Evolutionary conservation across 2,888 invertebrate species (phyloP).

Genomic region (Apotomis betuletana): DNA sequence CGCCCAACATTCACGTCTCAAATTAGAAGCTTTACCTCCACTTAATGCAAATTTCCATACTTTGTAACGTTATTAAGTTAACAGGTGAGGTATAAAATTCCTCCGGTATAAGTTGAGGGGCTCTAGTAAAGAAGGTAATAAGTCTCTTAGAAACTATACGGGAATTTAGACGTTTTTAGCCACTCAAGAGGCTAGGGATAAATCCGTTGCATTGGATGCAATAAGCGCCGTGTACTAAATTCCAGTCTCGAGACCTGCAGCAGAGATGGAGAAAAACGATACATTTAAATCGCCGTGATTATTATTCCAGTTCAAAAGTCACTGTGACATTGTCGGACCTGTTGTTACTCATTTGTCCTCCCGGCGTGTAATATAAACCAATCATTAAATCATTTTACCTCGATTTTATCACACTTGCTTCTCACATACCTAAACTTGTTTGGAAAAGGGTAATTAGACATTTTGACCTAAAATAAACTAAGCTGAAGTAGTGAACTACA

Average conservation of each 20-base stretch:
- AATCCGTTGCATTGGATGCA: conserved; percentile 66
- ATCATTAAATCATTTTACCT: too few species aligned
- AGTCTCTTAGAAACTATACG: neutral
- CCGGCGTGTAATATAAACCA: too few species aligned
- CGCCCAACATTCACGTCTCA: neutral
- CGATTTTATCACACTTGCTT: too few species aligned
- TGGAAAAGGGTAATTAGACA: too few species aligned
- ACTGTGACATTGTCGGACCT: too few species aligned
- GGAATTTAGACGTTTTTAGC: conserved; percentile 13
- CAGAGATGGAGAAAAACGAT: conserved; percentile 34
- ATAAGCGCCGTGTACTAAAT: conserved; percentile 67
- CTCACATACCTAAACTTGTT: too few species aligned
- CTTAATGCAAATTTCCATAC: conserved; percentile 20
- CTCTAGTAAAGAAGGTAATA: neutral
- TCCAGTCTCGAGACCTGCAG: conserved; percentile 61
- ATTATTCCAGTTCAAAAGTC: too few species aligned
- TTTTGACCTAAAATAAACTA: too few species aligned
- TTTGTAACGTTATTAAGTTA: conserved; percentile 15
- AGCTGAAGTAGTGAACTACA: too few species aligned
- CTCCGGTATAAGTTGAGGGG: neutral
- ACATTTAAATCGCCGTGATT: too few species aligned
- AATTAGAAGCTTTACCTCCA: conserved; percentile 11
- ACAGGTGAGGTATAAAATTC: conserved; percentile 16
- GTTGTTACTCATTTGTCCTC: too few species aligned
- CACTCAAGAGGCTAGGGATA: conserved; percentile 43